Base-by-base conservation (phyloP, 1,140 invertebrate species). In the Grapholita molesta region DNA sequence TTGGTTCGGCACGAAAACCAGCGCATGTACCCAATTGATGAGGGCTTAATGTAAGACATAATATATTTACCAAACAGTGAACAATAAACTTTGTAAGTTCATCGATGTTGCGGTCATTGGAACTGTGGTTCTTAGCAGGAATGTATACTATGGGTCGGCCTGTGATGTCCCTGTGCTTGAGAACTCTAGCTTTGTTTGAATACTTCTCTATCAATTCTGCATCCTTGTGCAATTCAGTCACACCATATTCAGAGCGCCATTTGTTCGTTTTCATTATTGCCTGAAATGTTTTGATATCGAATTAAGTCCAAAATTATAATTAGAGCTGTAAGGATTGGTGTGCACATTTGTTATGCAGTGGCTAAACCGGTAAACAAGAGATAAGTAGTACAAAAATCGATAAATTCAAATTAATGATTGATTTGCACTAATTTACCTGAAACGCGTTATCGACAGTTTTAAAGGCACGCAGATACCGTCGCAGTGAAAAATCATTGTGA, bases 61-160 rank as follows among this genome's bases (percentile, higher is more conserved):
- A n/a, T n/a, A n/a, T 53, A 64, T 33, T 92, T 86, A 95, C 94
- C 89, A 96, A 88, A 79, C 95, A 95, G 77, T 94, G 95, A 9
- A 96, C 95, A 85, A 96, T 96, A 79, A 96, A 96, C 74, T 95
- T 94, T 6, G 95, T 96, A 28, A 96, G 85, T 75, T 96, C 95
- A 80, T 96, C 95, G 76, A 96, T 94, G 77, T 95, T 93, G 73
- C 95, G 93, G 18, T 95, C 94, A 80, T 93, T 94, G 3, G 93
- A 94, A 85, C 94, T 95, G 80, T 96, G 95, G 84, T 95, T 95
- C 83, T 95, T 95, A 9, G 95, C 95, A 69, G 95, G 95, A 79
- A 96, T 96, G 79, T 96, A 96, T 65, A 96, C 93, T 28, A 96
- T 95, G 30, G 95, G 95, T 74, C 95, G 89, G 0, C 95, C 95